Conservation (phyloP, 1,140 invertebrate genomes). For the Brachionus plicatilis region DNA sequence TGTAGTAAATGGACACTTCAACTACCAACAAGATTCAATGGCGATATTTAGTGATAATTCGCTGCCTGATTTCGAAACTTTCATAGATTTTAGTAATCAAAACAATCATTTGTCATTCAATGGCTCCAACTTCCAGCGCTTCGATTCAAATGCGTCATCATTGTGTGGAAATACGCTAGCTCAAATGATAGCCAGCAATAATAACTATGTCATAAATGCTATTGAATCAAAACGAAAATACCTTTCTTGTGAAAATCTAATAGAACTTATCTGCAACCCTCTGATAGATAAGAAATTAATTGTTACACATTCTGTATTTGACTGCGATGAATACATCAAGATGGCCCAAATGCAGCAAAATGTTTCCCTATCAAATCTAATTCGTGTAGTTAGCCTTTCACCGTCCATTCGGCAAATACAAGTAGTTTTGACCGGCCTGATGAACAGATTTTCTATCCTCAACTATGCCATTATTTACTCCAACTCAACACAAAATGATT, state of each 20-base stretch:
- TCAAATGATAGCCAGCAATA: not conserved
- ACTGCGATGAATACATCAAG: conserved; percentile 9
- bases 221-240: conserved; percentile 23
- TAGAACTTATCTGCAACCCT: conserved; percentile 20
- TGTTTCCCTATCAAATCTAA: not conserved
- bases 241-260: not conserved
- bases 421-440: not conserved
- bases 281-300: not conserved
- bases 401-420: not conserved
- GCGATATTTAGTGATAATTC: conserved; percentile 7
- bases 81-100: not conserved
- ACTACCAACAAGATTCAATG: not conserved
- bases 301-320: conserved; percentile 4
- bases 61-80: not conserved
- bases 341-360: not conserved
- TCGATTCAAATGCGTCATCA: not conserved
- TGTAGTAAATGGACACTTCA: not conserved
- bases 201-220: not conserved
- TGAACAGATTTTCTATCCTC: not conserved
- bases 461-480: not conserved
- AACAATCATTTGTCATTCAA: not conserved
- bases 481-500: not conserved
- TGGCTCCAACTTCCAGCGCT: not conserved
- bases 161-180: not conserved
- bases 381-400: not conserved